Conservation (phyloP, 2,113 vertebrate species). For the Saguinus imperator region DNA sequence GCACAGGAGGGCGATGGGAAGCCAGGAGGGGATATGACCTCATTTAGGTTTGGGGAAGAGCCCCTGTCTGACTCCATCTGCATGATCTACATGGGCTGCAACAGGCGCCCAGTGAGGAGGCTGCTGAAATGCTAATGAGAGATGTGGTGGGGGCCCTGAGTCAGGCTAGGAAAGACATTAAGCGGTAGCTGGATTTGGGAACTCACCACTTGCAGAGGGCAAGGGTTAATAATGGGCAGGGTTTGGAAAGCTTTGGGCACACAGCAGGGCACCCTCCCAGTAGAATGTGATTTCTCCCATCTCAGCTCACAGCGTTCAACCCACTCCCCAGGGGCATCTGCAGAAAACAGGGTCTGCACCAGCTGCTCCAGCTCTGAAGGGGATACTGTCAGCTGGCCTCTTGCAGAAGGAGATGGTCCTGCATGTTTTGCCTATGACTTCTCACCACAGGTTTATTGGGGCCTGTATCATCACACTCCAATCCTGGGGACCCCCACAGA, state of each 20-base stretch:
- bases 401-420: background rate
- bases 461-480: background rate
- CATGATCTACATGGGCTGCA: background rate
- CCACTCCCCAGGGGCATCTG: background rate
- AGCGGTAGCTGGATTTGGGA: background rate
- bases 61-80: background rate
- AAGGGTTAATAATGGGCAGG: no score
- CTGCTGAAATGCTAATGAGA: background rate
- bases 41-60: no score
- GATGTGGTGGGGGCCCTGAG: fast-evolving
- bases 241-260: background rate
- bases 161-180: background rate
- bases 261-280: no score
- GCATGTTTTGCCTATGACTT: background rate
- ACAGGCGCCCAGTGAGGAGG: background rate
- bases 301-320: background rate
- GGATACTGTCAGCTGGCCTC: background rate
- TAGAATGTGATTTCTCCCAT: background rate
- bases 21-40: background rate
- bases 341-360: background rate
- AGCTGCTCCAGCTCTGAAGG: background rate
- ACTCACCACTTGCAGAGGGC: background rate
- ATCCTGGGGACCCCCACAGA: background rate
- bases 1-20: background rate
- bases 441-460: background rate